Conservation (phyloP, 2,113 vertebrate species). For the Xiphophorus couchianus region DNA sequence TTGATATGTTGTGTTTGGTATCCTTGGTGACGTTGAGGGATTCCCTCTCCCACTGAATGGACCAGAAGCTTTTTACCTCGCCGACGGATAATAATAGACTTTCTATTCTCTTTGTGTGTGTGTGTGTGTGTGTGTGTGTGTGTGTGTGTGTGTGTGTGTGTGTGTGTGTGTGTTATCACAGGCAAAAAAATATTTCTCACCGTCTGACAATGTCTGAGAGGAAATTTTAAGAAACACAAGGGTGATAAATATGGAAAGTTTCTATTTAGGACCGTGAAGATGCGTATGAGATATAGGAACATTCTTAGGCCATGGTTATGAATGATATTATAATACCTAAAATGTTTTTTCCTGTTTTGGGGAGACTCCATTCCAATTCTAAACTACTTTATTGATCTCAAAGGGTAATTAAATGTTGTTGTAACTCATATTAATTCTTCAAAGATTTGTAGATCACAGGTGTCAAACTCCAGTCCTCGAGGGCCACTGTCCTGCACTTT, state of each 20-base stretch:
- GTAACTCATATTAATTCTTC: no score
- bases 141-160: no score
- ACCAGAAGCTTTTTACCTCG: slow-evolving; percentile 68
- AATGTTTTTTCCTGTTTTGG: not conserved
- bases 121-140: no score
- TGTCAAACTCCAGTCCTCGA: no score
- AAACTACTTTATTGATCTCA: no score
- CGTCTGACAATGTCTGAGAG: slow-evolving; percentile 68
- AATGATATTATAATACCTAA: slow-evolving; percentile 10
- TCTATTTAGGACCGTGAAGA: slow-evolving; percentile 40
- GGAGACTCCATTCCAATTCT: not conserved
- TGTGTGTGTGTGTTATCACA: slow-evolving; percentile 62
- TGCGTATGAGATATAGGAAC: slow-evolving; percentile 27
- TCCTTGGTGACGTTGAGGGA: slow-evolving; percentile 98
- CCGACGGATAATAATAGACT: slow-evolving; percentile 86
- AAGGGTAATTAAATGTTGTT: no score
- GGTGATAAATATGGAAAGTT: slow-evolving; percentile 60
- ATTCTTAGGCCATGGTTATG: slow-evolving; percentile 23
- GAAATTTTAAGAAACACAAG: slow-evolving; percentile 59
- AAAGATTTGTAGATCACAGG: no score
- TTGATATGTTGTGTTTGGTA: slow-evolving; percentile 94
- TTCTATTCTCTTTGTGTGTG: slow-evolving; percentile 19
- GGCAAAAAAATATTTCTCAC: slow-evolving; percentile 78
- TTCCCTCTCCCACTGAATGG: slow-evolving; percentile 89
- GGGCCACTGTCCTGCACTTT: no score